A percentile compares a stretch with the other conserved stretches of the same genome.
These are phyloP conservation scores for Gallinago solitaria DNA, from an alignment of 2,797 vertebrate species.

Conservation along the genomic window DNA sequence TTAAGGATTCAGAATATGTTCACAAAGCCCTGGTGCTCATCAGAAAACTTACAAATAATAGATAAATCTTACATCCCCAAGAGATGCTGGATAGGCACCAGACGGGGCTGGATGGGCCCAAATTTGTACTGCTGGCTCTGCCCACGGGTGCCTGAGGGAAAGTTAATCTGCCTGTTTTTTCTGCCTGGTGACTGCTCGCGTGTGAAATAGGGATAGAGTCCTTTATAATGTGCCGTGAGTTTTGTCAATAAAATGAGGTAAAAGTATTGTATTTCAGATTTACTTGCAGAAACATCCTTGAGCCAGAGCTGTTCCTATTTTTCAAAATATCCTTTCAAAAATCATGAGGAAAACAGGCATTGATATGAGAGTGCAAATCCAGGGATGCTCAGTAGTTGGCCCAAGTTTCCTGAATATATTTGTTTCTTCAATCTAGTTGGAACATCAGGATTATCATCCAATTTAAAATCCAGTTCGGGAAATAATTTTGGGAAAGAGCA, in stretches of 20 bases:
- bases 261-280: not conserved
- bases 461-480: conserved; percentile 28
- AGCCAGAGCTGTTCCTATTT: not conserved
- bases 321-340: conserved; percentile 4
- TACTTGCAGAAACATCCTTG: not conserved
- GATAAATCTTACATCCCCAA: not conserved
- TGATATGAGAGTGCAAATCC: not conserved
- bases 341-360: not conserved
- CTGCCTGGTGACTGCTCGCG: not conserved
- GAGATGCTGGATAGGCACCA: not conserved
- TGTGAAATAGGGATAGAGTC: not conserved
- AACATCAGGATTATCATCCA: not conserved
- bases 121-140: not conserved
- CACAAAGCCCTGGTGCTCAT: not conserved
- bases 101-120: not conserved
- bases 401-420: not conserved
- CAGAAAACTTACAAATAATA: not conserved
- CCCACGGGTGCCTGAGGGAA: not conserved
- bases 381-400: not conserved
- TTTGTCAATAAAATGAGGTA: not conserved
- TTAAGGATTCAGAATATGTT: conserved; percentile 6
- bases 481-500: not conserved
- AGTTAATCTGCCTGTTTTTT: not conserved
- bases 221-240: not conserved
- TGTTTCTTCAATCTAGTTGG: not conserved